A percentile compares a stretch with the other conserved stretches of the same genome.
Evolutionary conservation across 2,113 vertebrate genomes (phyloP).

Genomic region (Uria lomvia): DNA sequence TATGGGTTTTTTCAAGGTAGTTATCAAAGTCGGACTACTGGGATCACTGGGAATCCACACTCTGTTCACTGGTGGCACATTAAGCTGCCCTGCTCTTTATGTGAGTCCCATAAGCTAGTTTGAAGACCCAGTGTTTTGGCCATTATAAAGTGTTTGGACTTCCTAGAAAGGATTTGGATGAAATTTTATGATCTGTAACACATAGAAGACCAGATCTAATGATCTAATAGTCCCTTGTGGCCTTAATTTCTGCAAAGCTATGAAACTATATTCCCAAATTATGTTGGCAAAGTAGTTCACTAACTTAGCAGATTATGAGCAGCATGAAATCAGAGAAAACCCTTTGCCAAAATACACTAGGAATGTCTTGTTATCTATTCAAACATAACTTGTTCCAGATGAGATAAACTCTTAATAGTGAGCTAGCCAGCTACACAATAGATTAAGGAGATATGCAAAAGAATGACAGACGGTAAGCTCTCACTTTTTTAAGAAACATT

Average conservation of each 20-base stretch:
- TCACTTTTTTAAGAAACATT: background rate
- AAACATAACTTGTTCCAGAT: conserved; percentile 33
- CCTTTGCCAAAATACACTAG: conserved; percentile 33
- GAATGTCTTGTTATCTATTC: conserved; percentile 24
- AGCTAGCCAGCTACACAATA: background rate
- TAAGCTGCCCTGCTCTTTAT: background rate
- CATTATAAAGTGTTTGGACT: background rate
- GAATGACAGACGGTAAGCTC: background rate
- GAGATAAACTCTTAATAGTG: background rate
- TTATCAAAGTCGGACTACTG: background rate
- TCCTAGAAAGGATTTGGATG: background rate
- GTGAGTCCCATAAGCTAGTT: background rate
- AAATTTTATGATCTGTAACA: conserved; percentile 22
- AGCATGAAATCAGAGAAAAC: background rate
- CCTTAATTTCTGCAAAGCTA: conserved; percentile 19
- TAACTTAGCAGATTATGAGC: conserved; percentile 7
- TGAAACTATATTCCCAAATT: background rate
- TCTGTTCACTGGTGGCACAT: background rate
- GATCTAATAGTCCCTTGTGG: background rate
- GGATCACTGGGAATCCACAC: background rate
- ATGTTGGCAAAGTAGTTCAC: conserved; percentile 4
- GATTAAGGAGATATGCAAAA: background rate
- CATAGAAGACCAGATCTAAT: background rate
- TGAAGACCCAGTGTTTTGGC: background rate
- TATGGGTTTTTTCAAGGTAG: background rate